Conservation (phyloP, 2,797 vertebrate genomes). For the Passerculus sandwichensis region DNA sequence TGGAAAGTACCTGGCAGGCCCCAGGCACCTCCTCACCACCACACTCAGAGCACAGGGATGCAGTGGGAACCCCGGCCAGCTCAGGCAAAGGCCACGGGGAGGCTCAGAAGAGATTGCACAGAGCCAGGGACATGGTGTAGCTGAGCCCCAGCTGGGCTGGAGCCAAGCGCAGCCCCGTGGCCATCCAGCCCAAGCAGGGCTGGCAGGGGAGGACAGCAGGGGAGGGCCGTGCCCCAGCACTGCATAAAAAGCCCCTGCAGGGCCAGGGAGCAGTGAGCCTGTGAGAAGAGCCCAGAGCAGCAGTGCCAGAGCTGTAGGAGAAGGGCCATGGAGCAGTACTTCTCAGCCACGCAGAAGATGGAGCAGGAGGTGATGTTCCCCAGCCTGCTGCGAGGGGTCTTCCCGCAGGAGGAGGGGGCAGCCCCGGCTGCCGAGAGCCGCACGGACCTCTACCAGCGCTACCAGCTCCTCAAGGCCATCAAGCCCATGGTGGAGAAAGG, state of each 20-base stretch:
- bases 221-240: neutral
- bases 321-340: slow-evolving; percentile 80
- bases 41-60: fast-evolving
- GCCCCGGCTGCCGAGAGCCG: neutral
- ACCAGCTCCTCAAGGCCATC: slow-evolving; percentile 85
- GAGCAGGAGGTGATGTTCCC: slow-evolving; percentile 90
- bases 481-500: slow-evolving; percentile 81
- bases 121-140: fast-evolving
- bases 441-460: slow-evolving; percentile 82
- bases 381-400: slow-evolving; percentile 85
- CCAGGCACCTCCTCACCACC: neutral
- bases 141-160: neutral
- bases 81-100: fast-evolving
- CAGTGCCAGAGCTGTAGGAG: neutral
- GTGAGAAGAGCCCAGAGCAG: neutral
- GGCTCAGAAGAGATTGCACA: neutral
- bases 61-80: fast-evolving
- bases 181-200: neutral
- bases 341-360: slow-evolving; percentile 81
- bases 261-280: neutral
- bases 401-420: neutral
- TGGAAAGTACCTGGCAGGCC: neutral
- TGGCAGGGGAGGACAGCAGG: neutral
- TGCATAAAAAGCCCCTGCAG: neutral
- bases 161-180: fast-evolving